Conservation (phyloP, 2,797 vertebrate species). For the Eulemur rubriventer region DNA sequence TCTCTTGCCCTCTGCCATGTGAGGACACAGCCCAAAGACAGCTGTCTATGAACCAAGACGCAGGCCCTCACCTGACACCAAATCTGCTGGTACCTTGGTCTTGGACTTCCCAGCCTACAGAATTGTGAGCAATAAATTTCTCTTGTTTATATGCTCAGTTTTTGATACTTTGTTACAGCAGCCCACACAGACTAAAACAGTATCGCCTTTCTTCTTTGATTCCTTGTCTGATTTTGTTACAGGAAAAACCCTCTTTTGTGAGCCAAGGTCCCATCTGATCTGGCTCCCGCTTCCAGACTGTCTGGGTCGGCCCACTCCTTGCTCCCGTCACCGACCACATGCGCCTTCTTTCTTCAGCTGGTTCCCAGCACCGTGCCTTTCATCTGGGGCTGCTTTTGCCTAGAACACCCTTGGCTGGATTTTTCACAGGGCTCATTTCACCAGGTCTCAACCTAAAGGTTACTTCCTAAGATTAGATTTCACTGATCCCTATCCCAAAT, state of each 20-base stretch:
- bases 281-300: neutral
- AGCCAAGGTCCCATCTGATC: neutral
- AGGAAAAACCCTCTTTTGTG: neutral
- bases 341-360: neutral
- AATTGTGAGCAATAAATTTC: neutral
- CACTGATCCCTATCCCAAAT: neutral
- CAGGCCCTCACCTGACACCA: neutral
- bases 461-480: conserved; percentile 13
- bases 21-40: neutral
- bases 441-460: neutral
- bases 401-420: neutral
- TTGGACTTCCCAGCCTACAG: neutral
- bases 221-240: conserved; percentile 4
- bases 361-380: neutral
- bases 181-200: neutral
- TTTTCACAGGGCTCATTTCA: neutral
- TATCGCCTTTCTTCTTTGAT: neutral
- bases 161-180: neutral
- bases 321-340: neutral
- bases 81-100: neutral
- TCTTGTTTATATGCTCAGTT: neutral
- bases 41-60: neutral
- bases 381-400: neutral
- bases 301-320: neutral
- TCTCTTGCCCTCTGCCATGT: neutral